Percentiles rank a stretch among this genome's conserved stretches.
Conservation (phyloP, 2,113 vertebrate genomes). For the Cathartes aura region DNA sequence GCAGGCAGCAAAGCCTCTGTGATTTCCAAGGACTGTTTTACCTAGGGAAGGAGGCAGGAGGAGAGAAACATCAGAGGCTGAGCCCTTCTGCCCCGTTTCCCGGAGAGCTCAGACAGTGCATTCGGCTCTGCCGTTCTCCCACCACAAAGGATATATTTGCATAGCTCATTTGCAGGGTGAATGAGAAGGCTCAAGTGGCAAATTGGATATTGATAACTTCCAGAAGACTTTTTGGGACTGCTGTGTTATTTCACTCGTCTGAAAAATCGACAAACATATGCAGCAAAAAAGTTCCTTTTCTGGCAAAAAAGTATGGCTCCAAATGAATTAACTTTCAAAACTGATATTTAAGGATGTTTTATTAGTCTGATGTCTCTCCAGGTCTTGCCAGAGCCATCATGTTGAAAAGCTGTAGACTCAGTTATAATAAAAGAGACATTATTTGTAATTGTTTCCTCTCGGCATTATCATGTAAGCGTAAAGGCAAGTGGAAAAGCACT, state of each 20-base stretch:
- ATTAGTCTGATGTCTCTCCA: constrained; percentile 48
- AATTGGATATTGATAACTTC: constrained; percentile 44
- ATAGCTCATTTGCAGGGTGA: constrained; percentile 27
- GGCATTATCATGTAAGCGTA: not conserved
- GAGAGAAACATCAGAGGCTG: not conserved
- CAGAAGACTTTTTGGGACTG: constrained; percentile 14
- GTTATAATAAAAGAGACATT: constrained; percentile 19
- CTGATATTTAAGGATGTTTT: constrained; percentile 47
- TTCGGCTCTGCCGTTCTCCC: not conserved
- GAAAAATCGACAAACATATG: not conserved
- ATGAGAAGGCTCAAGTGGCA: constrained; percentile 3
- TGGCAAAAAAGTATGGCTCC: constrained; percentile 8
- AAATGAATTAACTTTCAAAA: constrained; percentile 58
- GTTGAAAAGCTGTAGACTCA: not conserved
- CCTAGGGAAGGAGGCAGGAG: not conserved
- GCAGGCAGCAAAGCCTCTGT: not conserved
- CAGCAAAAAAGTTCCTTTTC: not conserved
- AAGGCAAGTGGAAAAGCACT: not conserved
- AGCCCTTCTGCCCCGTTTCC: not conserved
- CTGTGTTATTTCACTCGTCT: not conserved
- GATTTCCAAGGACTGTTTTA: not conserved
- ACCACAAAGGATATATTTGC: not conserved
- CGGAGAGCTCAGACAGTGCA: not conserved
- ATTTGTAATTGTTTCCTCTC: constrained; percentile 52
- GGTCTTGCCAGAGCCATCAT: constrained; percentile 33